Conservation (phyloP, 2,797 vertebrate genomes). For the Channallabes apus region DNA sequence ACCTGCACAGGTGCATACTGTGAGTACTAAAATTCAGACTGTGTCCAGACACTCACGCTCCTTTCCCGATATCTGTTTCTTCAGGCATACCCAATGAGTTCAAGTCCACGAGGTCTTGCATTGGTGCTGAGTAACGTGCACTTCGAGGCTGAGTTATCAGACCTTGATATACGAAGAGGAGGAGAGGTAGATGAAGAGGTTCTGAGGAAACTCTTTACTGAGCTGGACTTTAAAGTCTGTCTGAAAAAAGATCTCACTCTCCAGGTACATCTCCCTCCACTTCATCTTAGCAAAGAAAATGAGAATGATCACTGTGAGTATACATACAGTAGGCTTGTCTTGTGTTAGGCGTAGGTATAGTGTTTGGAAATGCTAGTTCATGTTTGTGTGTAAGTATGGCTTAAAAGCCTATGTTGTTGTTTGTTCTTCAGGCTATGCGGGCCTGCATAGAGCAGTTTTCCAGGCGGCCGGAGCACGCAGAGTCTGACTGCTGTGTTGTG, state of each 20-base stretch:
- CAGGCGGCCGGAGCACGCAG: slow-evolving; percentile 71
- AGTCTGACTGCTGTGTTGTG: slow-evolving; percentile 84
- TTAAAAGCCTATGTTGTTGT: slow-evolving; percentile 14
- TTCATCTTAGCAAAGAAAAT: background rate
- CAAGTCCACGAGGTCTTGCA: slow-evolving; percentile 84
- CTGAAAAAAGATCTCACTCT: slow-evolving; percentile 80
- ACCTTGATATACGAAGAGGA: slow-evolving; percentile 86
- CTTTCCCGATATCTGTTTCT: background rate
- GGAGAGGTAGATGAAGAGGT: slow-evolving; percentile 88
- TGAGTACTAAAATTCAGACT: no score
- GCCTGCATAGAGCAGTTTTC: slow-evolving; percentile 80
- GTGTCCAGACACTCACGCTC: background rate
- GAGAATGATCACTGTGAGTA: background rate
- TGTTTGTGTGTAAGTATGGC: background rate
- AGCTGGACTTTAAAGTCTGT: slow-evolving; percentile 83
- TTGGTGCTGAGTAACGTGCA: slow-evolving; percentile 90
- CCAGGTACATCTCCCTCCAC: slow-evolving; percentile 71
- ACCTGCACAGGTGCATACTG: slow-evolving; percentile 72
- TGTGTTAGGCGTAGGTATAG: background rate
- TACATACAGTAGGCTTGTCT: no score
- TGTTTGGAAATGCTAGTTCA: background rate
- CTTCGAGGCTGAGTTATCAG: slow-evolving; percentile 78
- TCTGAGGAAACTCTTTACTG: slow-evolving; percentile 83
- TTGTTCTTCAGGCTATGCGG: slow-evolving; percentile 79
- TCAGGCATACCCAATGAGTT: slow-evolving; percentile 87